A percentile compares a stretch with the other conserved stretches of the same genome.
phyloP scores from a whole-genome alignment of 1,140 invertebrate genomes.

The Maniola jurtina region DNA sequence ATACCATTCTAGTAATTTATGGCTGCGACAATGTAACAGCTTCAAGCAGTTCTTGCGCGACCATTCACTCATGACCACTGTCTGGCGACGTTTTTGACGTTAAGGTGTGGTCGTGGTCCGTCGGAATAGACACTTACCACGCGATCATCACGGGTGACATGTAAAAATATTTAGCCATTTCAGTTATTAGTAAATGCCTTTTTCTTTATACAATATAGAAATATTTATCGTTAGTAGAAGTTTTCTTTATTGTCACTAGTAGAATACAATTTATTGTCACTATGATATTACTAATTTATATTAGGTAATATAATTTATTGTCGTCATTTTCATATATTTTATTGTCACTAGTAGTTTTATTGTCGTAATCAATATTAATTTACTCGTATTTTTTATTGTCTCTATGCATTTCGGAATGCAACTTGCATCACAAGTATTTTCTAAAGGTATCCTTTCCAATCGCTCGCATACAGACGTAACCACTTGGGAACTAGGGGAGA shows the following conservation, averaged over 20 bases:
- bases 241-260: slow-evolving; percentile 9
- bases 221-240: slow-evolving; percentile 20
- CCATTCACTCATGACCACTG: too few relatives aligned
- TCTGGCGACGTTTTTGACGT: too few relatives aligned
- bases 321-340: slow-evolving; percentile 26
- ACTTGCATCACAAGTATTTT: neutral
- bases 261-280: slow-evolving; percentile 12
- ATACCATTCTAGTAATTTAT: too few relatives aligned
- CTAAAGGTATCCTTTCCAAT: too few relatives aligned
- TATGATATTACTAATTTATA: slow-evolving; percentile 9
- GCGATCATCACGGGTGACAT: slow-evolving; percentile 45
- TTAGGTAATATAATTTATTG: slow-evolving; percentile 25
- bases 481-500: too few relatives aligned
- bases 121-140: slow-evolving; percentile 20
- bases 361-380: slow-evolving; percentile 20
- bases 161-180: slow-evolving; percentile 56
- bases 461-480: neutral
- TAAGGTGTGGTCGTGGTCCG: too few relatives aligned
- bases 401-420: slow-evolving; percentile 10
- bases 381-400: slow-evolving; percentile 29
- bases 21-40: too few relatives aligned
- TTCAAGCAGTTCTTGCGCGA: too few relatives aligned
- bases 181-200: slow-evolving; percentile 8
- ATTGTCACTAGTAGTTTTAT: slow-evolving; percentile 35
- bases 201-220: slow-evolving; percentile 8